These are phyloP conservation scores for Heliconius ismenius DNA, from an alignment of 2,888 invertebrate species.

Conservation along the genomic window DNA sequence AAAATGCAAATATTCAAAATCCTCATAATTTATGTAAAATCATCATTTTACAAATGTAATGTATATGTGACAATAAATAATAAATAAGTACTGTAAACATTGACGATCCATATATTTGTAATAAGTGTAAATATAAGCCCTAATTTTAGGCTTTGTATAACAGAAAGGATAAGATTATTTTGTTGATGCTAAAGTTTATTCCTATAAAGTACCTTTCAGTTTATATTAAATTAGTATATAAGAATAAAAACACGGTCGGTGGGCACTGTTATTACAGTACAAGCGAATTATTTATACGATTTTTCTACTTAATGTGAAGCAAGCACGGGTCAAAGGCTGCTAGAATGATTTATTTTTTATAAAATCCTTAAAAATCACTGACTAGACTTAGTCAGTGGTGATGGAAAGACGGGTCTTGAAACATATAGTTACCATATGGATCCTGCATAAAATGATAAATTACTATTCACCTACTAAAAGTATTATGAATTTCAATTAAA, in stretches of 20 bases:
- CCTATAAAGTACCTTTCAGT: constrained; percentile 77
- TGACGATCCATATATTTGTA: neutral
- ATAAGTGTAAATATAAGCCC: constrained; percentile 50
- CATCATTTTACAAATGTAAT: neutral
- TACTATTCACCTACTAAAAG: constrained; percentile 36
- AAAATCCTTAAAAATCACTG: constrained; percentile 37
- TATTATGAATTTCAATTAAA: neutral
- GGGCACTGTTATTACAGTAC: constrained; percentile 60
- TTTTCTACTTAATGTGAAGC: constrained; percentile 65
- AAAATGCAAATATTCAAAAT: constrained; percentile 16
- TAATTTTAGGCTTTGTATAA: constrained; percentile 66
- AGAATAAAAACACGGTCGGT: constrained; percentile 66
- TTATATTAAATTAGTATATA: constrained; percentile 60
- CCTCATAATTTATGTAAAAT: constrained; percentile 5
- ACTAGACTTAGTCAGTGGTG: constrained; percentile 52
- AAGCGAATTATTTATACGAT: constrained; percentile 66
- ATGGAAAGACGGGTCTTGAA: constrained; percentile 73
- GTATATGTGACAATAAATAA: constrained; percentile 4
- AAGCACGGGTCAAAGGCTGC: constrained; percentile 71
- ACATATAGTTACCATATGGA: constrained; percentile 77
- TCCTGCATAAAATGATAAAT: constrained; percentile 58
- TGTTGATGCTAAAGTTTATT: constrained; percentile 78
- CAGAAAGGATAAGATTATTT: constrained; percentile 58
- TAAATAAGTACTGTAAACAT: constrained; percentile 43
- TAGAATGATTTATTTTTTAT: constrained; percentile 55